Percentiles rank a stretch among this genome's conserved stretches.
Evolutionary conservation across 1,140 invertebrate species (phyloP).

Genomic region (Bombus fervidus): DNA sequence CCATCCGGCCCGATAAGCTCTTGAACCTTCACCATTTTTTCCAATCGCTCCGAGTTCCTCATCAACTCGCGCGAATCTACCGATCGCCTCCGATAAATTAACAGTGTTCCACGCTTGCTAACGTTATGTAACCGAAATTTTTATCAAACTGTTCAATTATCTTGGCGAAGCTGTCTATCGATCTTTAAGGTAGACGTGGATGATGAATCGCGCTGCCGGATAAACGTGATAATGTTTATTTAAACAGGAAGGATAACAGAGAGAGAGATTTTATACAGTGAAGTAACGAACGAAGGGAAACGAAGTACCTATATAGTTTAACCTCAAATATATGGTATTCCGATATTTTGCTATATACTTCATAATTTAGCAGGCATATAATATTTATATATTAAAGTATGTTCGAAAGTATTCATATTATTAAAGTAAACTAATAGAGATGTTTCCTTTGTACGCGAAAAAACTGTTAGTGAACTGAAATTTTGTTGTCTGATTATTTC

Average conservation of each 20-base stretch:
- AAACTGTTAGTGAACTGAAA: no score
- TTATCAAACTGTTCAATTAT: neutral
- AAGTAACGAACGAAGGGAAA: neutral
- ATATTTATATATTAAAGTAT: no score
- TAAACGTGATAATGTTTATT: neutral
- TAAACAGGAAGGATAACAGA: neutral
- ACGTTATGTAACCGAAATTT: neutral
- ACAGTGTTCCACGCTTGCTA: neutral
- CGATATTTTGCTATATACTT: no score
- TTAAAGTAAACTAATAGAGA: no score
- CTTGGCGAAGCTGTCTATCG: neutral
- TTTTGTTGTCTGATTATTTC: neutral
- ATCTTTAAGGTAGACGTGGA: no score
- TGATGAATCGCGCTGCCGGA: neutral
- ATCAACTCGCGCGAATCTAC: neutral
- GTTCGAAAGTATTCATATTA: no score
- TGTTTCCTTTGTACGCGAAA: no score
- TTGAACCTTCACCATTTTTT: neutral
- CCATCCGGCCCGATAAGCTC: slow-evolving; percentile 1
- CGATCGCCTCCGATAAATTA: neutral
- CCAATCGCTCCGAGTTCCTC: neutral
- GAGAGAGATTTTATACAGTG: neutral
- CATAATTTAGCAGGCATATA: no score
- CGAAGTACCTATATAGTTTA: no score
- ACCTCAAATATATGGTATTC: neutral